These are phyloP conservation scores for Heteromurus nitidus DNA, from an alignment of 2,888 invertebrate species.

Conservation along the genomic window DNA sequence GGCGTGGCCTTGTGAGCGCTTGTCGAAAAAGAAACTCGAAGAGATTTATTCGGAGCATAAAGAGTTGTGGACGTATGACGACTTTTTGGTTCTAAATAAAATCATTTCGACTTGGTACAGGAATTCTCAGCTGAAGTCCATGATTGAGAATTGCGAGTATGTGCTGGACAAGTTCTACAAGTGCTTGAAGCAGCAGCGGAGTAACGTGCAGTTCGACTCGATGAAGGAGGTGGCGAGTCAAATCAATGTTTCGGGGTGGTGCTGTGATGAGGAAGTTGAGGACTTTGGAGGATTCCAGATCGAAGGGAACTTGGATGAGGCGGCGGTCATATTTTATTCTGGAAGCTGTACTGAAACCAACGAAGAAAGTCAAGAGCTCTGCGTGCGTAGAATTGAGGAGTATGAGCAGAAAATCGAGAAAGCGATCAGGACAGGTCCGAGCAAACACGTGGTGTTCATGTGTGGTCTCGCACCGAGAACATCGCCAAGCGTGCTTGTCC, in stretches of 20 bases:
- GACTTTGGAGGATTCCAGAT: neutral
- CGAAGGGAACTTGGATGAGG: constrained; percentile 29
- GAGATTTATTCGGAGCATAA: neutral
- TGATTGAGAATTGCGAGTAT: constrained; percentile 5
- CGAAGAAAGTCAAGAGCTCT: constrained; percentile 12
- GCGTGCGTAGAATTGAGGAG: neutral
- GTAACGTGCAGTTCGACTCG: neutral
- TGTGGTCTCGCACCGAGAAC: constrained; percentile 52
- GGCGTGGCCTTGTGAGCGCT: constrained; percentile 27
- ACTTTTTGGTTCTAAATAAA: neutral
- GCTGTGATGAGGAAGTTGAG: neutral
- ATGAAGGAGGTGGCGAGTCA: neutral
- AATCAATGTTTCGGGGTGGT: neutral
- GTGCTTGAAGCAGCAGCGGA: neutral
- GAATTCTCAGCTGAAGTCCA: constrained; percentile 11
- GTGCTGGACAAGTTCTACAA: constrained; percentile 16
- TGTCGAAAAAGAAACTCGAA: constrained; percentile 26
- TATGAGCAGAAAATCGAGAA: neutral
- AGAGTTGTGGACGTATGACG: constrained; percentile 10
- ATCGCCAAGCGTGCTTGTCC: constrained; percentile 21
- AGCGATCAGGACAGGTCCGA: neutral
- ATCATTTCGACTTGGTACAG: neutral
- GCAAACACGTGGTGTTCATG: constrained; percentile 14
- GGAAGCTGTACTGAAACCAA: constrained; percentile 35
- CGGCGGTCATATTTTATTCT: constrained; percentile 31